These are phyloP conservation scores for Pteronotus mesoamericanus DNA, from an alignment of 2,797 vertebrate species.

Conservation along the genomic window DNA sequence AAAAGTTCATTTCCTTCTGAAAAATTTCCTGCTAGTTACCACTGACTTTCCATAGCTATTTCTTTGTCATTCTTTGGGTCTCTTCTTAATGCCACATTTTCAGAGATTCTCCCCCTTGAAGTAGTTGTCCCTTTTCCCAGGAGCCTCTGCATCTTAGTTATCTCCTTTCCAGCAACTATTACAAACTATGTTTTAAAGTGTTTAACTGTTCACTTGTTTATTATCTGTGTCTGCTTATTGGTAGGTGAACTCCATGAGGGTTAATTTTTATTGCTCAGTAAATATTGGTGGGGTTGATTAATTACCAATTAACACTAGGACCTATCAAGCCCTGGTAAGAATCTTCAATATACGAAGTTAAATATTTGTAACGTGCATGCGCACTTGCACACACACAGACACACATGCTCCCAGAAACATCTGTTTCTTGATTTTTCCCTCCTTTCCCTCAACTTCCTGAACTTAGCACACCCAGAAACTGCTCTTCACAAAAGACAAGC, in stretches of 20 bases:
- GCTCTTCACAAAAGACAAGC: conserved; percentile 46
- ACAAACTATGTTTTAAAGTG: neutral
- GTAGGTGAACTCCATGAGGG: neutral
- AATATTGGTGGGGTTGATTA: neutral
- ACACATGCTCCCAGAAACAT: neutral
- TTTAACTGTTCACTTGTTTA: neutral
- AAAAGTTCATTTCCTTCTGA: neutral
- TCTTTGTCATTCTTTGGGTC: neutral
- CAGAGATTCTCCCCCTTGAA: neutral
- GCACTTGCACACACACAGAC: neutral
- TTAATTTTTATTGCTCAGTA: neutral
- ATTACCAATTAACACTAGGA: neutral
- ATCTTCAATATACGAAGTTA: neutral
- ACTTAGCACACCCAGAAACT: conserved; percentile 7
- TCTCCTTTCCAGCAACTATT: neutral
- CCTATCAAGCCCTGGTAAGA: neutral
- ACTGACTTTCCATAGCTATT: neutral
- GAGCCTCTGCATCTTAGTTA: neutral
- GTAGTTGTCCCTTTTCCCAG: neutral
- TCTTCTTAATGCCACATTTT: neutral
- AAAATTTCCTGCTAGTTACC: neutral
- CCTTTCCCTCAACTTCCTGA: conserved; percentile 21
- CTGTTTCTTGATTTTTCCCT: neutral
- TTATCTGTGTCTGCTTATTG: neutral
- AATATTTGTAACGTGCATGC: neutral